phyloP scores from a whole-genome alignment of 2,888 invertebrate species.

The Rapana venosa region DNA sequence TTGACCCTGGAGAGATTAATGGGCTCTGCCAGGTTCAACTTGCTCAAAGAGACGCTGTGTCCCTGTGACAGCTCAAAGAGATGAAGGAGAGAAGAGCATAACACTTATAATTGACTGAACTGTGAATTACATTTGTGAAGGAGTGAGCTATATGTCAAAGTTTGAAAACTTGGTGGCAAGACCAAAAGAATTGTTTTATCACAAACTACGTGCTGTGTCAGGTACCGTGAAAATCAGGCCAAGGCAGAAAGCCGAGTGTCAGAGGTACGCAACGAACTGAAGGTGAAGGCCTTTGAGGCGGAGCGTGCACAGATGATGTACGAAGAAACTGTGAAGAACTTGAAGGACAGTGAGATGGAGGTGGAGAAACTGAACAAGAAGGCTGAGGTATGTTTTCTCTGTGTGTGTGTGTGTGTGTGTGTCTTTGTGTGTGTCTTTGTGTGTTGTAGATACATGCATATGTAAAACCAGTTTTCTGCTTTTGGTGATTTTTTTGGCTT shows the following conservation, averaged over 20 bases:
- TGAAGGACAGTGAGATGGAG: conserved; percentile 75
- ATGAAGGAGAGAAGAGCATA: too few species aligned
- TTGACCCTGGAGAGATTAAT: too few species aligned
- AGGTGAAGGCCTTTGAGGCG: conserved; percentile 76
- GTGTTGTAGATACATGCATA: neutral
- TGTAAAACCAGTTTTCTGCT: neutral
- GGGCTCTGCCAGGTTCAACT: too few species aligned
- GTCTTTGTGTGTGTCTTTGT: neutral
- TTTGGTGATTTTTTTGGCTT: too few species aligned
- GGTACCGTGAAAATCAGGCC: conserved; percentile 73
- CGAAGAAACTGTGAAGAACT: conserved; percentile 75
- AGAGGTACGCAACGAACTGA: conserved; percentile 76
- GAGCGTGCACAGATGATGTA: conserved; percentile 76
- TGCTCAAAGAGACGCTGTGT: too few species aligned
- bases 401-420: neutral
- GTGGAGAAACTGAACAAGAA: conserved; percentile 78
- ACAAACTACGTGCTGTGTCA: conserved; percentile 46
- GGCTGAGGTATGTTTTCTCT: conserved; percentile 68
- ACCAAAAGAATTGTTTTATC: neutral
- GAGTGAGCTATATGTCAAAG: too few species aligned
- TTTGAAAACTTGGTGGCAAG: too few species aligned
- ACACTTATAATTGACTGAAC: neutral
- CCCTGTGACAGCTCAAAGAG: too few species aligned
- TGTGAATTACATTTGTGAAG: too few species aligned
- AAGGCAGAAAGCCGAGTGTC: conserved; percentile 69